Percentiles rank a stretch among this genome's conserved stretches.
phyloP scores from a whole-genome alignment of 2,888 invertebrate genomes.

The Cantharis rustica region DNA sequence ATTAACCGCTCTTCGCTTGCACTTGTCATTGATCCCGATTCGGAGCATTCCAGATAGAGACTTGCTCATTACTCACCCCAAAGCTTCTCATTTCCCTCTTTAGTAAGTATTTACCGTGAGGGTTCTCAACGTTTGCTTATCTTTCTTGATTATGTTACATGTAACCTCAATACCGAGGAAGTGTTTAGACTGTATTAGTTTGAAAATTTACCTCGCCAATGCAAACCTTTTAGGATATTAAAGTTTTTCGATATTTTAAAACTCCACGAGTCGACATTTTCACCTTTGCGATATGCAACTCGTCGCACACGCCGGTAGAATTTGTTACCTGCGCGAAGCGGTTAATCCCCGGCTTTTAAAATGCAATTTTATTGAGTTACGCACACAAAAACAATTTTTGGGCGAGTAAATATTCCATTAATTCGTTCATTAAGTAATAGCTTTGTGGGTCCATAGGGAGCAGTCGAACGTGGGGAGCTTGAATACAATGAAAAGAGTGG shows the following conservation, averaged over 20 bases:
- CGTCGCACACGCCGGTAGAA: neutral
- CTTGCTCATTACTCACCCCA: conserved; percentile 54
- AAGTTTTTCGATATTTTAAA: neutral
- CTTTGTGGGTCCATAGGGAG: conserved; percentile 31
- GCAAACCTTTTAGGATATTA: neutral
- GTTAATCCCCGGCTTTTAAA: neutral
- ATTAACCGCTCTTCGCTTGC: conserved; percentile 54
- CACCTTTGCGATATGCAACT: neutral
- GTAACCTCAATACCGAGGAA: conserved; percentile 49
- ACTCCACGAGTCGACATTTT: neutral
- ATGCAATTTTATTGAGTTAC: conserved; percentile 12
- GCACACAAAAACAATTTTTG: conserved; percentile 26
- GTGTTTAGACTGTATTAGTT: conserved; percentile 24
- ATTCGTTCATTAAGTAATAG: conserved; percentile 35
- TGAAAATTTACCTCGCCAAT: neutral
- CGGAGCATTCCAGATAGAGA: conserved; percentile 44
- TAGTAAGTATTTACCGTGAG: conserved; percentile 48
- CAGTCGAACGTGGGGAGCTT: conserved; percentile 26
- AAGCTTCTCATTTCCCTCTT: conserved; percentile 49
- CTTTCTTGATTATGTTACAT: conserved; percentile 51
- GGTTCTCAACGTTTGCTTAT: conserved; percentile 48
- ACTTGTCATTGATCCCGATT: conserved; percentile 58
- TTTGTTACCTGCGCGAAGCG: neutral
- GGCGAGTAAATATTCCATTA: conserved; percentile 31
- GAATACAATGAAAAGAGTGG: conserved; percentile 22